A percentile compares a stretch with the other conserved stretches of the same genome.
phyloP scores from a whole-genome alignment of 2,797 vertebrate species.

The Pelobates cultripes region DNA sequence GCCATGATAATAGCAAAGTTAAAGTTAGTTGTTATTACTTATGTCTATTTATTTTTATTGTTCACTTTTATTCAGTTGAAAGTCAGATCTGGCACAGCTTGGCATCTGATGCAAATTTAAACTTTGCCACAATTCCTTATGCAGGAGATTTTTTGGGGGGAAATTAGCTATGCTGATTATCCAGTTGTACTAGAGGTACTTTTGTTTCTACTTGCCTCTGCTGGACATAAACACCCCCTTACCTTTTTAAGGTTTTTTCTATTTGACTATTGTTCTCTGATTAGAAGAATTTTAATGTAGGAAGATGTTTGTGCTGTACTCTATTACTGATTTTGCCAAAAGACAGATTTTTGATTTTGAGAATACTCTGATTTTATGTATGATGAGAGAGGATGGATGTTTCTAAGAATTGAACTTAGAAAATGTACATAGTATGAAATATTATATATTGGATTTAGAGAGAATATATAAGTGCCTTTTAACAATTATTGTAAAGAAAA shows the following conservation, averaged over 20 bases:
- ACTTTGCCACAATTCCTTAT: background rate
- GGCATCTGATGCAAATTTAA: background rate
- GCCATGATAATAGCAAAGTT: too few species aligned
- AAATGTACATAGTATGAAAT: slow-evolving; percentile 20
- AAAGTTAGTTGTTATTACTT: too few species aligned
- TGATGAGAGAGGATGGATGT: background rate
- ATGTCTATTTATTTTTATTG: too few species aligned
- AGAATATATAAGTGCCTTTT: slow-evolving; percentile 20
- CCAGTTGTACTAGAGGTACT: too few species aligned
- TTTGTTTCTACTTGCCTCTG: too few species aligned
- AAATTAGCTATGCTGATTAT: too few species aligned
- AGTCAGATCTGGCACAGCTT: too few species aligned
- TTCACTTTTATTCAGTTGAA: background rate
- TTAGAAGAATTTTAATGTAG: background rate
- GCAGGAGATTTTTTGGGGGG: too few species aligned
- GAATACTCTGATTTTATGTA: background rate
- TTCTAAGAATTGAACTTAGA: background rate
- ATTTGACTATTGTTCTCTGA: too few species aligned
- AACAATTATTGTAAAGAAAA: slow-evolving; percentile 27
- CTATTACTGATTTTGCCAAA: slow-evolving; percentile 20
- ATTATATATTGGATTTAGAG: slow-evolving; percentile 1
- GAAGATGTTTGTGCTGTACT: too few species aligned
- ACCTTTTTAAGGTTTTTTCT: too few species aligned
- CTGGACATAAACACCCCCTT: too few species aligned
- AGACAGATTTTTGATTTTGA: background rate